Base-by-base conservation (phyloP, 2,113 vertebrate genomes). In the Pseudolaguvia tuberculata region DNA sequence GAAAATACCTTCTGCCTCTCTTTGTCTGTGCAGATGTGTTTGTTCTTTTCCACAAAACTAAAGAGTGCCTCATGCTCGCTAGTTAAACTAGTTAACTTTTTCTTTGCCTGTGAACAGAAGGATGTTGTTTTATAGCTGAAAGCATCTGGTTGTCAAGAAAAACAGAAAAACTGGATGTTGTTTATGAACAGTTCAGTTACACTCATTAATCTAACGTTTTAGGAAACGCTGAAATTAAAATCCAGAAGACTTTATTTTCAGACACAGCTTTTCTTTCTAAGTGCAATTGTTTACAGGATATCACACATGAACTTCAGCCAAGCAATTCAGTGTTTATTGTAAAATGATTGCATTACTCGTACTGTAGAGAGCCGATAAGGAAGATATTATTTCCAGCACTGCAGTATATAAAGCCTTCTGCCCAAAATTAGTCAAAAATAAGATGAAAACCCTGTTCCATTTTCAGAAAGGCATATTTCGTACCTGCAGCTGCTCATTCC, bases 401-500 rank as follows among this genome's bases (percentile, higher is more conserved):
- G 45, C 15, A 10, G 14, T 1, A 29, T 6, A 0, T 48, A 1
- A 48, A 50, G 23, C 3, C 2, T 17, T 7, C 2, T 20, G 6
- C 15, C 17, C 15, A 50, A 42, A 42, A 8, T 42, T 42, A 42
- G 4, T 35, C 31, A 35, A 35, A 35, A 35, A 35, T 35, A 6
- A 35, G n/a, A 3, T 35, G 6, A 35, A 35, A 35, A 3, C 3
- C 6, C 3, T 3, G 6, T 4, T 3, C 3, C 3, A 35, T 35
- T 65, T 21, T 65, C n/a, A 47, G 12, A 21, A 42, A 63, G 2
- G 2, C 0, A 21, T 23, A 0, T 50, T 73, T 66, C 80, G 86
- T 88, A 91, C 93, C 89, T 94, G 95, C 14, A 94, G 86, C 68
- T 94, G 92, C 17, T 92, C 90, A 23, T 70, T 91, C 91, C 92